Conservation (phyloP, 2,113 vertebrate genomes). For the Erythrolamprus reginae region DNA sequence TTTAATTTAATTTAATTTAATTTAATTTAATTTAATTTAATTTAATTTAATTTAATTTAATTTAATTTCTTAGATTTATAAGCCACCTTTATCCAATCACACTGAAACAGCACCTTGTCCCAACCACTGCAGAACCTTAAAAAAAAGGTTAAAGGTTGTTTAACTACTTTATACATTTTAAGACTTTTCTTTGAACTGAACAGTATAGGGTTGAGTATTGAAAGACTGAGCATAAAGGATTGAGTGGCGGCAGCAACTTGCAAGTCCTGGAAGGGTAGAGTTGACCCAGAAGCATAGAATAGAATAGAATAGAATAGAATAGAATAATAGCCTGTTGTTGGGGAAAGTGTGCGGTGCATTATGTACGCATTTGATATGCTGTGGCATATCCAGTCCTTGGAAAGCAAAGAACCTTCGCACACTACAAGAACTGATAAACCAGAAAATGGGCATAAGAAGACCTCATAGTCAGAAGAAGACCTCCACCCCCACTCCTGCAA, state of each 20-base stretch:
- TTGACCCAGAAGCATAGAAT: too few species aligned
- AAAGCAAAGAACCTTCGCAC: neutral
- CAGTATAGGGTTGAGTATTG: neutral
- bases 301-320: too few species aligned
- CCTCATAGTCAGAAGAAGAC: neutral
- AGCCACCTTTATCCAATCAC: too few species aligned
- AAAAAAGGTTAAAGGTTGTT: neutral
- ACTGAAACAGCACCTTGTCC: neutral
- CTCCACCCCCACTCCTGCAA: neutral
- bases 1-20: too few species aligned
- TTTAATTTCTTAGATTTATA: too few species aligned
- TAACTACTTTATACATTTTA: neutral
- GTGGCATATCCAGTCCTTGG: neutral
- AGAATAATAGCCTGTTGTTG: neutral
- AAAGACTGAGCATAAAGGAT: neutral
- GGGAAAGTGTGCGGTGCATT: neutral
- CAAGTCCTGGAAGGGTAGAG: neutral
- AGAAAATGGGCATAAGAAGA: neutral
- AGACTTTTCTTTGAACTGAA: neutral
- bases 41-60: too few species aligned
- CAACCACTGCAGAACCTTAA: neutral
- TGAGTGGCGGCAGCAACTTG: neutral
- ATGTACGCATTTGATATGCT: neutral
- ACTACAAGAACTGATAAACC: neutral
- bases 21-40: too few species aligned